Evolutionary conservation across 2,113 vertebrate species (phyloP).

Genomic region (Sphyrna mokarran): DNA sequence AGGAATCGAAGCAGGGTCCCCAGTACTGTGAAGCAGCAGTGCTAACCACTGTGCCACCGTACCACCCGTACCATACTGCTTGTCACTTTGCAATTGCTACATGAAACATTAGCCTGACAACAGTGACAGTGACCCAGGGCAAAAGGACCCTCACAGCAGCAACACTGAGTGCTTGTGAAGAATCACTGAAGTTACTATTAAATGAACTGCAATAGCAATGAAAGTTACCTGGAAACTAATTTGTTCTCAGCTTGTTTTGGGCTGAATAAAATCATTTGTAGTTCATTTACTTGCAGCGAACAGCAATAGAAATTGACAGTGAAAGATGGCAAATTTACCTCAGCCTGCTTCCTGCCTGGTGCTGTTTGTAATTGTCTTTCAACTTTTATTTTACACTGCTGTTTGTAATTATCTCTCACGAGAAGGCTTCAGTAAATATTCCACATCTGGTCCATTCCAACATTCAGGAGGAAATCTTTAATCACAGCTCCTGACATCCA

Average conservation of each 20-base stretch:
- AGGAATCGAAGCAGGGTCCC: too few relatives aligned
- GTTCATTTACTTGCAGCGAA: not conserved
- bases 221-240: slow-evolving; percentile 10
- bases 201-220: not conserved
- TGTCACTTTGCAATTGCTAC: not conserved
- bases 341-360: not conserved
- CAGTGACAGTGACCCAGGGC: not conserved
- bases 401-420: slow-evolving; percentile 6
- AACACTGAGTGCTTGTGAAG: not conserved
- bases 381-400: slow-evolving; percentile 10
- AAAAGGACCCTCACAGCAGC: not conserved
- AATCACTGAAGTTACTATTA: not conserved
- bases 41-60: too few relatives aligned
- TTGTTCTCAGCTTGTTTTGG: not conserved
- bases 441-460: not conserved
- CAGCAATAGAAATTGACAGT: not conserved
- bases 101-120: not conserved
- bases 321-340: not conserved
- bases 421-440: slow-evolving; percentile 9
- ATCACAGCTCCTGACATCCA: not conserved
- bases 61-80: not conserved
- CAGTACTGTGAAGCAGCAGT: too few relatives aligned
- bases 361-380: slow-evolving; percentile 8
- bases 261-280: slow-evolving; percentile 16
- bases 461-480: not conserved